Base-by-base conservation (phyloP, 2,113 vertebrate species). In the Odontesthes bonariensis region DNA sequence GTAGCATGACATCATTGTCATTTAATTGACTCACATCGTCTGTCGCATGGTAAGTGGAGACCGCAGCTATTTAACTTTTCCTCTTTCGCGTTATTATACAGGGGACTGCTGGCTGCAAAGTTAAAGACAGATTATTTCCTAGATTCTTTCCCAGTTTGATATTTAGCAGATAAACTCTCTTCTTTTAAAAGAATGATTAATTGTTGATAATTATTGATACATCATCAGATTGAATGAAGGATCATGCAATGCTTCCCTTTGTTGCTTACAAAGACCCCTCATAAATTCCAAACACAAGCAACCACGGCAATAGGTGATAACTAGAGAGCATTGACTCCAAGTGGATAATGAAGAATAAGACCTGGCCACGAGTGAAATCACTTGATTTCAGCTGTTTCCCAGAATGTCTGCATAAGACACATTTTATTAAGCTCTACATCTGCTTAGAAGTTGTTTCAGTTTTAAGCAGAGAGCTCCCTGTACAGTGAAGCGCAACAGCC, bases 1-100 rank as follows among this genome's bases (percentile, higher is more conserved):
- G 86, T 77, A 62, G 67, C 55, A 83, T 92, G 88, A 92, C 90
- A 91, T 94, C 91, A 93, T 59, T 79, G 84, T 86, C 91, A 10
- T 38, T 1, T 38, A 87, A 89, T 79, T 67, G 75, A 90, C 71
- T 83, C 75, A 86, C 83, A 80, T 88, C 68, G 20, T 76, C 71
- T 32, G 46, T 59, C 38, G 55, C 79, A 11, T 62, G 68, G 63
- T 52, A 56, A 84, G 52, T 8, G 53, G 54, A 78, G 78, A 68
- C 59, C 49, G 13, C 78, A 32, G 73, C 44, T 31, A 66, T 82
- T 73, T 69, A 73, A 71, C 79, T 69, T 64, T 70, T 75, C 55
- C 63, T 65, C 58, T 63, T 61, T 57, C 68, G 16, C 23, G 22
- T 70, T 51, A 59, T 72, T 47, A 72, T 47, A 27, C 46, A 23